Base-by-base conservation (phyloP, 2,888 invertebrate genomes). In the Caenorhabditis zanzibari region DNA sequence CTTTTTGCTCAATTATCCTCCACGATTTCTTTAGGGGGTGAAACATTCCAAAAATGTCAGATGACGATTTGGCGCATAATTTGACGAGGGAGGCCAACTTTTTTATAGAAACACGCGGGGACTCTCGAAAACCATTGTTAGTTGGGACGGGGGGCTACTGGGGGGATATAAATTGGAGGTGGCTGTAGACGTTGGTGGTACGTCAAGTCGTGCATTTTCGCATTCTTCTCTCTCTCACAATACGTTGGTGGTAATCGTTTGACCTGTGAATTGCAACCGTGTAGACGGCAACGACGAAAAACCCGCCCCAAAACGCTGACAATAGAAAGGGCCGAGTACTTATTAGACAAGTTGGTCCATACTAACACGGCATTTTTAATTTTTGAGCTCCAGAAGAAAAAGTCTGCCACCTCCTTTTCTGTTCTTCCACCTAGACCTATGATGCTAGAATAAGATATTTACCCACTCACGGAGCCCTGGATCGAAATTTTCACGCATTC, bases 21-120 rank as follows among this genome's bases (percentile, higher is more conserved):
- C 7, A n/a, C n/a, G 26, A 58, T 71, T 71, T 71, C 71, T 73
- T 49, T 73, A 38, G 10, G n/a, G n/a, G n/a, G 38, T 12, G 68
- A 68, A 76, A 68, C 68, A 68, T 68, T 68, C 76, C 76, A 76
- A 76, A 76, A 76, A 76, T 76, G 76, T 76, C 76, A 76, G 59
- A 76, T 76, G 76, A 76, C 76, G 75, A 66, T n/a, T n/a, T 44
- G 9, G 44, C 38, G 63, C 41, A 68, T 76, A 73, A 73, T 52
- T 73, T 73, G 61, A 61, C 1, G 47, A 47, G 19, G 19, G 47
- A 19, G 47, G 19, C 47, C 47, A 47, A n/a, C 32, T 56, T 41
- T 66, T 56, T 64, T 61, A 79, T 71, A 77, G 77, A 77, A 77
- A 71, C 69, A 68, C 59, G 28, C 28, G 22, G 41, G 54, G 41